Evolutionary conservation across 2,113 vertebrate genomes (phyloP), one percentile per base, ranked within the genome.

Genomic region (Tor tambroides): DNA sequence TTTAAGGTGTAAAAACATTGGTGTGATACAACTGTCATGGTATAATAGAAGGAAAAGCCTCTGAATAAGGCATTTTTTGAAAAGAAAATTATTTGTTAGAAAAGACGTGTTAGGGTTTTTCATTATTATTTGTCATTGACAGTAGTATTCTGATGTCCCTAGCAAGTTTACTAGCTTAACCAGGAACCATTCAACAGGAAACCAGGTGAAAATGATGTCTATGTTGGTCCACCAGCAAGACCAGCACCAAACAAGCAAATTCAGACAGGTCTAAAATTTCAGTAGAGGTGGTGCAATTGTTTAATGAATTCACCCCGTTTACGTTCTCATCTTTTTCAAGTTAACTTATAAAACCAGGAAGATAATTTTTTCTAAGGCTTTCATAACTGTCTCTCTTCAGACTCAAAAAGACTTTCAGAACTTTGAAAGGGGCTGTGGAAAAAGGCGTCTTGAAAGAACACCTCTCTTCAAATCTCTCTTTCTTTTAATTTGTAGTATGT

Each of bases 401-500:
- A 51, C 21, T 80, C 14, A 78, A 56, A 61, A 77, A 15, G 10
- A 9, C 23, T 41, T 6, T 49, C 6, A 84, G n/a, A 78, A 71
- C n/a, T 59, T 7, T 32, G 7, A 69, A 54, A 69, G 32, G 10
- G 8, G 32, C 65, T 46, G 61, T 10, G 9, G 17, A 7, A 51
- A 56, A 51, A 63, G 10, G 26, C 65, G 17, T 56, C n/a, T 82
- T 82, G n/a, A 74, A 85, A 32, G 28, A 84, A 81, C 82, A 82
- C 78, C 63, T 80, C 12, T 80, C 8, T 76, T 69, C n/a, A 71
- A n/a, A 54, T 80, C 59, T 84, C 17, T 76, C 5, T 23, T 90
- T 87, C 87, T 87, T 86, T 84, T 86, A 19, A 87, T 92, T 88
- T 86, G 61, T 89, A 87, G 86, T 85, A 89, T 89, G 89, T 93